Evolutionary conservation across 2,888 invertebrate genomes (phyloP).

Genomic region (Amphipyra tragopoginis): DNA sequence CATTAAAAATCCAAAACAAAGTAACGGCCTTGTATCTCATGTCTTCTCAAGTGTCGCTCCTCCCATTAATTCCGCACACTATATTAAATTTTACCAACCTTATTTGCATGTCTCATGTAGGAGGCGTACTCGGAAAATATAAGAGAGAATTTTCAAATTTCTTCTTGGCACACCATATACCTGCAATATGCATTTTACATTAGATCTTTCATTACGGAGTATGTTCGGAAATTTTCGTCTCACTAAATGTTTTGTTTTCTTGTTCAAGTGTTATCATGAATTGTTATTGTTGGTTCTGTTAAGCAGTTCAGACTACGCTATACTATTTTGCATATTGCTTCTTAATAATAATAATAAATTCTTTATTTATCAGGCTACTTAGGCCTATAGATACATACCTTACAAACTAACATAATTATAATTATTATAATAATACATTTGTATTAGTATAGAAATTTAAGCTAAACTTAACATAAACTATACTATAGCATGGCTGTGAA

Average conservation of each 20-base stretch:
- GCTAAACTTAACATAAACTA: too few relatives aligned
- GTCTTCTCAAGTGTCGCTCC: slow-evolving; percentile 43
- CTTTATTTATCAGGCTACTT: too few relatives aligned
- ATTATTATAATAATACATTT: too few relatives aligned
- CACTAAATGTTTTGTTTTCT: slow-evolving; percentile 44
- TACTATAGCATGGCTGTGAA: too few relatives aligned
- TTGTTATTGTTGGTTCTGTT: slow-evolving; percentile 2
- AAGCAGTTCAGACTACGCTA: too few relatives aligned
- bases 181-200: slow-evolving; percentile 83
- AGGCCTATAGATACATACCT: too few relatives aligned
- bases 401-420: too few relatives aligned
- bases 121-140: slow-evolving; percentile 48
- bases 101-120: slow-evolving; percentile 61
- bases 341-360: too few relatives aligned
- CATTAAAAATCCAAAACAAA: slow-evolving; percentile 55
- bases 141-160: slow-evolving; percentile 55
- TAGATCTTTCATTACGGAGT: slow-evolving; percentile 55
- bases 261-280: slow-evolving; percentile 4
- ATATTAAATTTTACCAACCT: slow-evolving; percentile 62
- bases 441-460: too few relatives aligned
- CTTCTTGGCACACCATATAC: slow-evolving; percentile 58
- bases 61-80: slow-evolving; percentile 58
- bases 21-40: slow-evolving; percentile 34
- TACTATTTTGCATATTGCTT: too few relatives aligned
- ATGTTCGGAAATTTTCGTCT: slow-evolving; percentile 30